Percentiles rank a stretch among this genome's conserved stretches.
These are phyloP conservation scores for Cephalopholis sonnerati DNA, from an alignment of 2,113 vertebrate species.

Conservation along the genomic window DNA sequence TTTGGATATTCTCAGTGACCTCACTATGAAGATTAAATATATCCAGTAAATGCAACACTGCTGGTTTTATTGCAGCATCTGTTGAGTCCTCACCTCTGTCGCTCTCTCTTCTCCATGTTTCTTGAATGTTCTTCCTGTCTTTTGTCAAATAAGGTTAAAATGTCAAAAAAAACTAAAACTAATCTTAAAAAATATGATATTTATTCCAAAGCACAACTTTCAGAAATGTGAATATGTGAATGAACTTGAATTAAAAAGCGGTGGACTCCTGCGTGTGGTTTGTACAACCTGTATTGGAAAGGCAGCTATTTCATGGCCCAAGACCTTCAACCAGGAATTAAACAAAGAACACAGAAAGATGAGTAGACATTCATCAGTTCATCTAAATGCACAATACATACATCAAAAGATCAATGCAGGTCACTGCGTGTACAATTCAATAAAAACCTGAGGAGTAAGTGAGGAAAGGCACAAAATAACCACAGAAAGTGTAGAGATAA, in stretches of 20 bases:
- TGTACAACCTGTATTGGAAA: background rate
- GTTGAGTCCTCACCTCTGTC: background rate
- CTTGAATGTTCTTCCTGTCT: background rate
- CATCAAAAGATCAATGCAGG: background rate
- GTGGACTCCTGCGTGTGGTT: background rate
- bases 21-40: background rate
- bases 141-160: background rate
- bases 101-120: constrained; percentile 3
- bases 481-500: background rate
- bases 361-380: background rate
- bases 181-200: background rate
- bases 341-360: background rate
- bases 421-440: background rate
- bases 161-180: background rate
- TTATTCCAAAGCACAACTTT: background rate
- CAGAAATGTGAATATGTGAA: background rate
- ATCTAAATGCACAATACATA: background rate
- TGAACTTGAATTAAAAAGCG: background rate
- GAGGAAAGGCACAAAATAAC: background rate
- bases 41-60: background rate
- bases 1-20: background rate
- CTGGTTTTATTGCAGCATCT: constrained; percentile 24
- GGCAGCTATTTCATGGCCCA: background rate
- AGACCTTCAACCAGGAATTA: background rate
- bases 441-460: background rate